Conservation (phyloP, 2,888 invertebrate species). For the Acleris sparsana region DNA sequence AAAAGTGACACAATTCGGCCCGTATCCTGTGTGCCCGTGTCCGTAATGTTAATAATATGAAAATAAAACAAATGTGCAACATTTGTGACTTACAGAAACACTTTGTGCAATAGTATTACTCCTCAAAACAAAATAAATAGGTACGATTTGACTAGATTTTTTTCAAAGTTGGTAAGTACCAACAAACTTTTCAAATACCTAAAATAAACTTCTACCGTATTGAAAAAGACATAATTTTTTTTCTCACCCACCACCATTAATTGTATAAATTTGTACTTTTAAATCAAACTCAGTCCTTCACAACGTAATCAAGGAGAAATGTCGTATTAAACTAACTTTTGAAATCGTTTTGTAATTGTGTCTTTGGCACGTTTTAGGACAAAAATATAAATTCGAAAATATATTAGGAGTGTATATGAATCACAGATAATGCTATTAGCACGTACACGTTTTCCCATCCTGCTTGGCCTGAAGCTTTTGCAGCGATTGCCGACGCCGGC, state of each 20-base stretch:
- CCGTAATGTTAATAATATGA: slow-evolving; percentile 2
- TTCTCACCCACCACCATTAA: background rate
- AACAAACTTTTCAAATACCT: background rate
- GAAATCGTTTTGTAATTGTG: slow-evolving; percentile 5
- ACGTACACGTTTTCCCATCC: slow-evolving; percentile 69
- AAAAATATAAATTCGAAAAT: slow-evolving; percentile 22
- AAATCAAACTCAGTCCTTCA: slow-evolving; percentile 32
- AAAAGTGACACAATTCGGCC: too few species aligned
- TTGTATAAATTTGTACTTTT: slow-evolving; percentile 18
- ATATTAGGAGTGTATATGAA: slow-evolving; percentile 49
- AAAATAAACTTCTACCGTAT: background rate
- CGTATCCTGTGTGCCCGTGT: background rate
- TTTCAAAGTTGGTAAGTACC: too few species aligned
- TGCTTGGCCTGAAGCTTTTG: slow-evolving; percentile 74
- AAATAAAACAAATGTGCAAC: slow-evolving; percentile 15
- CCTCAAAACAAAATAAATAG: background rate
- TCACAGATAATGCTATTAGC: slow-evolving; percentile 63
- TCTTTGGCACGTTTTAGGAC: slow-evolving; percentile 32
- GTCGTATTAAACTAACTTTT: background rate
- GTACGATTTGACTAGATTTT: slow-evolving; percentile 28
- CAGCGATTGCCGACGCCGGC: slow-evolving; percentile 70
- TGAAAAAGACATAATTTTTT: background rate
- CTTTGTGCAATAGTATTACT: slow-evolving; percentile 1
- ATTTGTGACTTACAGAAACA: slow-evolving; percentile 11
- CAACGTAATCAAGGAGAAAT: background rate